Conservation (phyloP, 2,888 invertebrate species). For the Brachyopa scutellaris region DNA sequence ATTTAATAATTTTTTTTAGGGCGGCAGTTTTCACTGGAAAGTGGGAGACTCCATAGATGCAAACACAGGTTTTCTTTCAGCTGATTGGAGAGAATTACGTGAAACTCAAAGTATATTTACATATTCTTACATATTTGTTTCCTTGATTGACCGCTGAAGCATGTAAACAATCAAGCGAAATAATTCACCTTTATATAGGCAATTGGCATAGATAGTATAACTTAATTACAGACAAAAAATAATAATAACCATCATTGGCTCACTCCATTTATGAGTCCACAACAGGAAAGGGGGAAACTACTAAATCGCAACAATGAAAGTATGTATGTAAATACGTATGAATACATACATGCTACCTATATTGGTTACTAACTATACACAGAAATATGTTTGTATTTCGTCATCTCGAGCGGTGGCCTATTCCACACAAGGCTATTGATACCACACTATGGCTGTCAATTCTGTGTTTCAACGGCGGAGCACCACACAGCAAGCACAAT, state of each 20-base stretch:
- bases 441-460: too few species aligned
- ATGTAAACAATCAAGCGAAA: conserved; percentile 9
- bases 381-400: conserved; percentile 54
- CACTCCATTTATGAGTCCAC: not conserved
- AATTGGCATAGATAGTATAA: conserved; percentile 12
- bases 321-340: too few species aligned
- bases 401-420: conserved; percentile 50
- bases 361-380: conserved; percentile 4
- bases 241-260: conserved; percentile 20
- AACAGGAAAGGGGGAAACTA: not conserved
- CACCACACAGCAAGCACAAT: conserved; percentile 17
- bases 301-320: conserved; percentile 3
- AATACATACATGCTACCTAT: conserved; percentile 16
- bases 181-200: conserved; percentile 31
- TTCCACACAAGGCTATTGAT: conserved; percentile 56
- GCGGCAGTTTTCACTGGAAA: not conserved
- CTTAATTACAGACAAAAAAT: not conserved
- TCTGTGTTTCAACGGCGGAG: not conserved
- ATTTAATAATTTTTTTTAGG: conserved; percentile 2
- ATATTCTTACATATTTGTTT: not conserved
- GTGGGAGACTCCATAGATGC: too few species aligned
- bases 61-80: too few species aligned
- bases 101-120: too few species aligned
- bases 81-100: conserved; percentile 11
- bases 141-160: not conserved